These are phyloP conservation scores for Lagothrix lagotricha DNA, from an alignment of 2,797 vertebrate genomes.

Conservation along the genomic window DNA sequence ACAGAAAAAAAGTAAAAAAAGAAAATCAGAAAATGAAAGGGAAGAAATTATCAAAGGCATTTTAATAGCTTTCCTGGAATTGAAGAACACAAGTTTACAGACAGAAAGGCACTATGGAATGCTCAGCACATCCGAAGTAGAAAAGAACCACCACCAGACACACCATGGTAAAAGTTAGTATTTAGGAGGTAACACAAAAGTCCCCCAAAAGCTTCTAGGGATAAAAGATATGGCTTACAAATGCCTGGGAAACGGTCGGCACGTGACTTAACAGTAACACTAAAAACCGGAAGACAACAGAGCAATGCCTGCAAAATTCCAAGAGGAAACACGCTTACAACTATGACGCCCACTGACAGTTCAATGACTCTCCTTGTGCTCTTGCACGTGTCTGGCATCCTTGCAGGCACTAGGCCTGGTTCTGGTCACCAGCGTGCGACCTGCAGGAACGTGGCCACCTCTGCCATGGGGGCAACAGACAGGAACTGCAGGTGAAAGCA, in stretches of 20 bases:
- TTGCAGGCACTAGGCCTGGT: accelerated
- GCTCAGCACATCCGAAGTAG: not conserved
- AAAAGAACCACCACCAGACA: not conserved
- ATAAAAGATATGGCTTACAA: not conserved
- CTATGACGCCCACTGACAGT: accelerated
- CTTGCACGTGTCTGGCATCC: not conserved
- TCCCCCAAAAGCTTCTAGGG: not conserved
- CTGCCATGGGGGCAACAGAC: not conserved
- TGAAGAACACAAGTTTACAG: not conserved
- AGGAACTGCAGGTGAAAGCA: not conserved
- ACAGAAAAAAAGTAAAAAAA: not conserved
- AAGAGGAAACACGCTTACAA: not conserved
- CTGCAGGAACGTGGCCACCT: not conserved
- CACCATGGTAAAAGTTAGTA: not conserved
- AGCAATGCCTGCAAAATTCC: not conserved
- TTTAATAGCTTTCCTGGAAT: not conserved
- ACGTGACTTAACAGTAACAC: not conserved
- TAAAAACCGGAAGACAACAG: not conserved
- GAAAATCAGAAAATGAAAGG: not conserved
- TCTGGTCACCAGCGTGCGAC: not conserved
- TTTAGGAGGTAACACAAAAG: not conserved
- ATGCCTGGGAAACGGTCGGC: not conserved
- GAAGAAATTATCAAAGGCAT: not conserved
- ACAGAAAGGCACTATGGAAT: not conserved
- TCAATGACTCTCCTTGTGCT: not conserved